A percentile compares a stretch with the other conserved stretches of the same genome.
Conservation (phyloP, 2,797 vertebrate species). For the Tangara arthus region DNA sequence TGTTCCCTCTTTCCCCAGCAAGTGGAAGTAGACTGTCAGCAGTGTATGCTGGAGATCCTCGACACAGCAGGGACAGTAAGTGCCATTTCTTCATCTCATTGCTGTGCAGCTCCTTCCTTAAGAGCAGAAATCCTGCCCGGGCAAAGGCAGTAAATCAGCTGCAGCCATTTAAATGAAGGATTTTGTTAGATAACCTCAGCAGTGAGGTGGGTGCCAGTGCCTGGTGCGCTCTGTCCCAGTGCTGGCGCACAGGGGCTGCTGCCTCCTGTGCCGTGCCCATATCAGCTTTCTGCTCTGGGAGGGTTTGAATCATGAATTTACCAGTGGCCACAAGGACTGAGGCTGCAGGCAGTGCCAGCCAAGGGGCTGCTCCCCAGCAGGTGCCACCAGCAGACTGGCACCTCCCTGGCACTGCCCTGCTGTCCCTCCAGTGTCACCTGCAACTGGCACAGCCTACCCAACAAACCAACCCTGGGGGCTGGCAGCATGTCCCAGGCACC, state of each 20-base stretch:
- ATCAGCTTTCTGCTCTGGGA: accelerated
- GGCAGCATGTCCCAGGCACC: not conserved
- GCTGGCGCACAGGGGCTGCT: not conserved
- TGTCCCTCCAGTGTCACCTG: not conserved
- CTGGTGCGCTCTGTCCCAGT: not conserved
- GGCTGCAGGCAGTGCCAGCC: not conserved
- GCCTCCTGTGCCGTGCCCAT: not conserved
- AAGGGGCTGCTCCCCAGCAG: not conserved
- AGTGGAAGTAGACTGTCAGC: conserved; percentile 98
- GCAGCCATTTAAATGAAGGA: accelerated
- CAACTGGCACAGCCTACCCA: not conserved
- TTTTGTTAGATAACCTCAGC: not conserved
- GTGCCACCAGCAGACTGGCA: not conserved
- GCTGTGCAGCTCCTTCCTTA: not conserved
- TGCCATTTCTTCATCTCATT: not conserved
- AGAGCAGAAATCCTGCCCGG: not conserved
- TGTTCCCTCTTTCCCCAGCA: conserved; percentile 78
- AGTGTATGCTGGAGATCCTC: conserved; percentile 99
- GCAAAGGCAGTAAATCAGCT: not conserved
- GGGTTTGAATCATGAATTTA: accelerated
- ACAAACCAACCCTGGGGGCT: not conserved
- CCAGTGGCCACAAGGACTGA: too few relatives aligned
- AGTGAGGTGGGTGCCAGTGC: not conserved
- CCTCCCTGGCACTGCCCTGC: not conserved
- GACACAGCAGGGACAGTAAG: conserved; percentile 98